A percentile compares a stretch with the other conserved stretches of the same genome.
Conservation (phyloP, 2,797 vertebrate species). For the Oreortyx pictus region DNA sequence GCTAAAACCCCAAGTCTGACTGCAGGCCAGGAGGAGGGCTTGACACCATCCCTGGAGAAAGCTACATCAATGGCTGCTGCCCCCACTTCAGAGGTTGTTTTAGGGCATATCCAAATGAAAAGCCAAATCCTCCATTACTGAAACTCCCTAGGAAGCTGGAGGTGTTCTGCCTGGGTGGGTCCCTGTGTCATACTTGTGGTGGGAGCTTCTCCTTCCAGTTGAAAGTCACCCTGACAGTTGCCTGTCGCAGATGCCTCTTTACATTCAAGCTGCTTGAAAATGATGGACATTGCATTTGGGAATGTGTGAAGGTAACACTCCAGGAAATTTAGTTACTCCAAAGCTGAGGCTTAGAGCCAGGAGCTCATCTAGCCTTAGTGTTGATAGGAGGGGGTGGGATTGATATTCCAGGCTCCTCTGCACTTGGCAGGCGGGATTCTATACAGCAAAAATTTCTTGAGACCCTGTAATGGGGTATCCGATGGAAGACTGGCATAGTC, state of each 20-base stretch:
- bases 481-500: conserved; percentile 26
- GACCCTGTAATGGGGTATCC: not conserved
- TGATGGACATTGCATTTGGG: not conserved
- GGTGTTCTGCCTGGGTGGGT: accelerated
- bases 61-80: not conserved
- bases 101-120: not conserved
- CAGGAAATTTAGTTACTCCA: not conserved
- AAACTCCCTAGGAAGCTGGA: not conserved
- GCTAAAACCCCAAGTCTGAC: not conserved
- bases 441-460: not conserved
- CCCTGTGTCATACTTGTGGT: not conserved
- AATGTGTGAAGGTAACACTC: not conserved
- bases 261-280: not conserved
- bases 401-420: not conserved
- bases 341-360: not conserved
- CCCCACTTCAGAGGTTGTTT: not conserved
- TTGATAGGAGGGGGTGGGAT: not conserved
- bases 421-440: not conserved
- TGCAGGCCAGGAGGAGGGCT: not conserved
- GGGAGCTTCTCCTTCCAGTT: not conserved
- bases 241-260: not conserved
- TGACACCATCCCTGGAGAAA: not conserved
- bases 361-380: not conserved
- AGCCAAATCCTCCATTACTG: not conserved
- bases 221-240: not conserved